Evolutionary conservation across 2,888 invertebrate species (phyloP).

Genomic region (Cephus pygmeus): DNA sequence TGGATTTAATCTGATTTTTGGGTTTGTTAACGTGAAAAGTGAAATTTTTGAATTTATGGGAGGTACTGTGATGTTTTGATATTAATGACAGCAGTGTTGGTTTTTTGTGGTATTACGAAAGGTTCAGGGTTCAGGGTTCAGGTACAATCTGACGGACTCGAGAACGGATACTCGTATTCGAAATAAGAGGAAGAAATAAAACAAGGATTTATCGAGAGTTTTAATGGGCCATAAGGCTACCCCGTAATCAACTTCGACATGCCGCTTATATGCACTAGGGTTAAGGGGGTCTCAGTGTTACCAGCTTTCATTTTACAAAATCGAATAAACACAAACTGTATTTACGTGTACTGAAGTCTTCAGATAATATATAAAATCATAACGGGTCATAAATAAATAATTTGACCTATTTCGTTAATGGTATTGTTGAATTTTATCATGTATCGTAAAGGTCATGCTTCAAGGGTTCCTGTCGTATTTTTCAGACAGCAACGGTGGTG

Average conservation of each 20-base stretch:
- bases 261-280: slow-evolving; percentile 20
- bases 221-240: slow-evolving; percentile 33
- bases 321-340: slow-evolving; percentile 7
- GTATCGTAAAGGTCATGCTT: not conserved
- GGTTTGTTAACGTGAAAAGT: not conserved
- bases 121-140: not conserved
- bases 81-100: not conserved
- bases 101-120: too few species aligned
- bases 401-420: not conserved
- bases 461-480: not conserved
- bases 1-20: not conserved
- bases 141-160: not conserved
- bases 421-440: not conserved
- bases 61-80: not conserved
- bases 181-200: slow-evolving; percentile 29
- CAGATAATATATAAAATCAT: not conserved
- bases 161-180: slow-evolving; percentile 13
- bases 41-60: not conserved
- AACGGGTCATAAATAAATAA: not conserved
- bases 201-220: slow-evolving; percentile 29
- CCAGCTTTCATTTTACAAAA: slow-evolving; percentile 25
- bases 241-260: slow-evolving; percentile 27
- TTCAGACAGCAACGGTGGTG: slow-evolving; percentile 46
- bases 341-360: not conserved
- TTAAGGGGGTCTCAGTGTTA: slow-evolving; percentile 7